Evolutionary conservation across 2,888 invertebrate genomes (phyloP).

Genomic region (Marronus borbonicus): DNA sequence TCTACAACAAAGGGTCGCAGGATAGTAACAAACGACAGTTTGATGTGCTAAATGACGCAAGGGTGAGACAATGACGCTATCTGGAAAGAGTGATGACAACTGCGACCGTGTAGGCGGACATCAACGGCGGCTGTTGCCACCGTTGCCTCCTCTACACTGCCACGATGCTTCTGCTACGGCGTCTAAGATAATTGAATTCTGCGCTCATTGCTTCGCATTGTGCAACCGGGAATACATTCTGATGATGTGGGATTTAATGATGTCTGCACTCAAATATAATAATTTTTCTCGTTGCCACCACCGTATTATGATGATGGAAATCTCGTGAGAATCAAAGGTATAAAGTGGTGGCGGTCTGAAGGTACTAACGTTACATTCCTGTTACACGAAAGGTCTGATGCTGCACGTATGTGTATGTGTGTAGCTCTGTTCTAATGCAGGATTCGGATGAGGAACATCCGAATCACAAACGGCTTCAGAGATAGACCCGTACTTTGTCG

Average conservation of each 20-base stretch:
- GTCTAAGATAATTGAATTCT: constrained; percentile 67
- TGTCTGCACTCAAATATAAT: constrained; percentile 62
- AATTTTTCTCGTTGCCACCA: constrained; percentile 40
- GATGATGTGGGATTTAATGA: constrained; percentile 67
- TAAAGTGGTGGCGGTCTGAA: constrained; percentile 44
- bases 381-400: constrained; percentile 8
- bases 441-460: constrained; percentile 31
- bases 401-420: constrained; percentile 12
- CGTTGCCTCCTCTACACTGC: constrained; percentile 32
- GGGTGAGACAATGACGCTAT: constrained; percentile 71
- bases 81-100: constrained; percentile 69
- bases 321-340: constrained; percentile 46
- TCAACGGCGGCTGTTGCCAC: constrained; percentile 51
- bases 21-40: constrained; percentile 69
- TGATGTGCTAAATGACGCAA: constrained; percentile 70
- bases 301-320: constrained; percentile 40
- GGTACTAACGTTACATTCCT: constrained; percentile 41
- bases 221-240: constrained; percentile 67
- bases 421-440: neutral
- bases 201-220: constrained; percentile 67
- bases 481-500: constrained; percentile 39
- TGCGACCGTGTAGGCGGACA: constrained; percentile 61
- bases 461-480: constrained; percentile 47
- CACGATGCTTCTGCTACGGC: constrained; percentile 46
- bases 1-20: constrained; percentile 59